Base-by-base conservation (phyloP, 2,888 invertebrate genomes). In the Hemithea aestivaria region DNA sequence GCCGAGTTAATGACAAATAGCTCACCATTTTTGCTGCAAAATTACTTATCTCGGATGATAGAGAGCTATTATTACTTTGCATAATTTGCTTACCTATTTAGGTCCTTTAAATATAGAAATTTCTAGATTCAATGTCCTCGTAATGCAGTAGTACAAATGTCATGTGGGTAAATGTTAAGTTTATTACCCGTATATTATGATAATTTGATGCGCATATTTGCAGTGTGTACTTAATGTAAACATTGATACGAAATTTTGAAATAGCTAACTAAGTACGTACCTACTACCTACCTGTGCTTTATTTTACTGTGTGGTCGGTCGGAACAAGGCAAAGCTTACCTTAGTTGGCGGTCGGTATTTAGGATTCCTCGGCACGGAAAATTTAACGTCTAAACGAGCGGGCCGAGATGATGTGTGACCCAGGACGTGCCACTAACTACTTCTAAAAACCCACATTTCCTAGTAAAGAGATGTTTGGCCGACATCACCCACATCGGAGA, bases 371-470 rank as follows among this genome's bases (percentile, higher is more conserved):
- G 48, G 64, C 56, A 56, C 66, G 60, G 62, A 62, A 63, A 59
- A 62, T 51, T 56, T 61, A 64, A 63, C 56, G 62, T 58, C 65
- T 71, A 66, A 70, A 72, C 77, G 75, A 82, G 77, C 79, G 68
- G 58, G 67, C 73, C 61, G 48, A 65, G 65, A 66, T 73, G 73
- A 73, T 72, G 66, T 65, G 64, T 59, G 62, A 62, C 65, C 62
- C 64, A 64, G 70, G 69, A 61, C 68, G 78, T 72, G 72, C 76
- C 62, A 72, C 70, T 80, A 74, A 77, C 75, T 72, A 61, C 71
- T 74, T 74, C 78, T 82, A 67, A 79, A 81, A 83, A 80, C 82
- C 74, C 64, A 77, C 78, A 79, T 83, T 80, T 73, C 83, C 83
- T 71, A 75, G 76, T 79, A 76, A 42, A 42, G 57, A 81, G 77